Conservation (phyloP, 2,113 vertebrate genomes). For the Rhadina sibilatrix region DNA sequence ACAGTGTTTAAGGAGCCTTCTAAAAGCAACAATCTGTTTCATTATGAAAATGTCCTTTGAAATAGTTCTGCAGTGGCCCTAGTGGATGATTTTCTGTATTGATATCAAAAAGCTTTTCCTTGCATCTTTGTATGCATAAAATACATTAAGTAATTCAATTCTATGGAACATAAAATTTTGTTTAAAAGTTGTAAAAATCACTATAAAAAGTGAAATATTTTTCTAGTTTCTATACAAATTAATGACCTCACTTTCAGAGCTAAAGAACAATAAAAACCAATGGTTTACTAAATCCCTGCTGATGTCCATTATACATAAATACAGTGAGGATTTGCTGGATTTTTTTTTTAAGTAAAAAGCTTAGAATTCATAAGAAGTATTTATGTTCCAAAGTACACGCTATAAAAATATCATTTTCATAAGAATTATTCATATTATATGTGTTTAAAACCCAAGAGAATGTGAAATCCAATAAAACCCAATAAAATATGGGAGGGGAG, state of each 20-base stretch:
- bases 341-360: neutral
- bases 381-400: neutral
- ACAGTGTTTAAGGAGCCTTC: neutral
- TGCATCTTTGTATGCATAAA: neutral
- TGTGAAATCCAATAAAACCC: neutral
- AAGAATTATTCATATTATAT: neutral
- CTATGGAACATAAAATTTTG: neutral
- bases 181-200: neutral
- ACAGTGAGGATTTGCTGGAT: neutral
- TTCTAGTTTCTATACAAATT: neutral
- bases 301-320: neutral
- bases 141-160: neutral
- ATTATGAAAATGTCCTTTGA: neutral
- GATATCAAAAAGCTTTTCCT: neutral
- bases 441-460: neutral
- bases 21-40: neutral
- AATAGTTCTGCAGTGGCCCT: neutral
- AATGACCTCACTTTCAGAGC: neutral
- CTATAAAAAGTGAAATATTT: neutral
- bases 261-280: neutral
- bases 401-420: neutral
- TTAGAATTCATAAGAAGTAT: neutral
- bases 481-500: neutral
- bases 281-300: neutral
- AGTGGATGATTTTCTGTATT: neutral